These are phyloP conservation scores for Tursiops truncatus DNA, from an alignment of 2,113 vertebrate genomes.

Conservation along the genomic window DNA sequence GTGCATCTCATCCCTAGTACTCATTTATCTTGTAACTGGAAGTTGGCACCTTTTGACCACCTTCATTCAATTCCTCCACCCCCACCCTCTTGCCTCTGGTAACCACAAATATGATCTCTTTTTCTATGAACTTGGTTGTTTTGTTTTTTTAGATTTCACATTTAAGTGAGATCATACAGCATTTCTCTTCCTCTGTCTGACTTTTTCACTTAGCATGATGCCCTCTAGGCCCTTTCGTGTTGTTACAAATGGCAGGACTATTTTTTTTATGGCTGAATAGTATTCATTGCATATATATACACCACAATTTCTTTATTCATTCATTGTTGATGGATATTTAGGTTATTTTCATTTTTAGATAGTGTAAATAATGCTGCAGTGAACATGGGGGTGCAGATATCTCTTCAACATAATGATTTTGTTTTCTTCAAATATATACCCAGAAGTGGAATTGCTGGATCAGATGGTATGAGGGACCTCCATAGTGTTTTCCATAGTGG, in stretches of 20 bases:
- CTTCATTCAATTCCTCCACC: background rate
- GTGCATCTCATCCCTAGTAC: no score
- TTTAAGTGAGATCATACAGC: no score
- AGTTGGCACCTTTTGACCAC: background rate
- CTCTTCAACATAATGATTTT: background rate
- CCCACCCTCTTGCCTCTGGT: background rate
- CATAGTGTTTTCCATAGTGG: background rate
- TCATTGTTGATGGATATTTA: background rate
- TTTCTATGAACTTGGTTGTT: no score
- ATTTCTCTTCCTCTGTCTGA: no score
- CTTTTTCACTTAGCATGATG: no score
- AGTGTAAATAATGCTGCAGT: background rate
- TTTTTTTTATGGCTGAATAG: no score
- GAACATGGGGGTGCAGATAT: background rate
- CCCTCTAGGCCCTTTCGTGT: no score
- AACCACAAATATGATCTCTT: no score
- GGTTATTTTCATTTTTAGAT: background rate
- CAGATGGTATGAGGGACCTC: background rate
- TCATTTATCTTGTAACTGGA: no score
- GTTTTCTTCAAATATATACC: background rate
- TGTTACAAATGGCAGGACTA: no score
- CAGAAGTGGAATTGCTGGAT: background rate
- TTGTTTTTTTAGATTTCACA: no score
- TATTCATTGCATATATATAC: background rate
- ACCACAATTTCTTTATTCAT: background rate